These are phyloP conservation scores for Balearica regulorum DNA, from an alignment of 2,797 vertebrate species.

Conservation along the genomic window DNA sequence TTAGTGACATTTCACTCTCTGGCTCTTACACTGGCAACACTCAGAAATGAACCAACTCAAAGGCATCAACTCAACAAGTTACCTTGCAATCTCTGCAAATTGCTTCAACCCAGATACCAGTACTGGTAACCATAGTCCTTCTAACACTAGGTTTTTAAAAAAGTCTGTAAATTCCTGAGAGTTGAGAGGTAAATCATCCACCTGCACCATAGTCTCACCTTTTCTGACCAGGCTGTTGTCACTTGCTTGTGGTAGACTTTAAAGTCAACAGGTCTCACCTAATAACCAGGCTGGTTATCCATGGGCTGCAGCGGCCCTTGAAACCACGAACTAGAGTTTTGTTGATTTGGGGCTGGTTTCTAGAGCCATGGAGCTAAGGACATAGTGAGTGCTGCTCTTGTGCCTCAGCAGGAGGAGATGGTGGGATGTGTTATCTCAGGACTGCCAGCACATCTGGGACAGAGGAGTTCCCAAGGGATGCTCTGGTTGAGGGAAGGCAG, in stretches of 20 bases:
- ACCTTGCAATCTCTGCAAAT: not conserved
- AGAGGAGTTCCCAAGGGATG: not conserved
- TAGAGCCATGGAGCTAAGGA: not conserved
- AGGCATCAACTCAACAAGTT: not conserved
- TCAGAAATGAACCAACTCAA: not conserved
- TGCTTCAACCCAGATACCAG: not conserved
- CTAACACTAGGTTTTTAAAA: not conserved
- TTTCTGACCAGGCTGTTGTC: not conserved
- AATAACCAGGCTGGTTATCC: not conserved
- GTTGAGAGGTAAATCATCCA: not conserved
- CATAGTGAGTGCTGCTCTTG: not conserved
- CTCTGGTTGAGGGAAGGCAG: not conserved
- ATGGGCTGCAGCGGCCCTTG: not conserved
- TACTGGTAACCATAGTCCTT: not conserved
- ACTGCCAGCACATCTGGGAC: not conserved
- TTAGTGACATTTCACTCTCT: not conserved
- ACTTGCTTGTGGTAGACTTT: fast-evolving
- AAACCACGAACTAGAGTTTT: not conserved
- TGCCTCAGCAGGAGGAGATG: not conserved
- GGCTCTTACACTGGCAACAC: not conserved
- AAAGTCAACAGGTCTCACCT: not conserved
- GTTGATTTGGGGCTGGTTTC: not conserved
- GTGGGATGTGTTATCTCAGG: not conserved
- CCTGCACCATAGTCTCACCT: not conserved
- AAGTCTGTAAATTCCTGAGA: not conserved